Conservation (phyloP, 2,113 vertebrate genomes). For the Fregata magnificens region DNA sequence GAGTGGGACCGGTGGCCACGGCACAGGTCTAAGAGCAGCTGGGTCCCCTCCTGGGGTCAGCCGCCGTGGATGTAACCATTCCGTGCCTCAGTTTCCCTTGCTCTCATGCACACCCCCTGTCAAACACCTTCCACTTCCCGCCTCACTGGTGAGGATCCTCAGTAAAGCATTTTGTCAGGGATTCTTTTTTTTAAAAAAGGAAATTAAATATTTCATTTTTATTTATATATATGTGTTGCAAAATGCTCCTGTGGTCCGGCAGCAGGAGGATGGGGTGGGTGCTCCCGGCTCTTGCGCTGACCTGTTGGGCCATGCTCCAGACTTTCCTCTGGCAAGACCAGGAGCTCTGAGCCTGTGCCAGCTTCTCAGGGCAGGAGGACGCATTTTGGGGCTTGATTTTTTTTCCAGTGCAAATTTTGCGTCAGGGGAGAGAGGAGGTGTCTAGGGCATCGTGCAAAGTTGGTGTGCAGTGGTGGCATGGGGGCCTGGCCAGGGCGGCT, state of each 20-base stretch:
- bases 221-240: neutral
- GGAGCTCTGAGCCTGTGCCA: neutral
- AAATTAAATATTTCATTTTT: conserved; percentile 25
- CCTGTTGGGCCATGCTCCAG: neutral
- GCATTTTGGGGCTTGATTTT: neutral
- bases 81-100: neutral
- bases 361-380: neutral
- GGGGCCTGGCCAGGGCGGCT: fast-evolving
- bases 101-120: too few species aligned
- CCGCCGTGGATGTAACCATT: fast-evolving
- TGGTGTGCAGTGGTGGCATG: fast-evolving
- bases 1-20: neutral
- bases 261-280: neutral
- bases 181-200: neutral
- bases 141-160: neutral
- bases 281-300: neutral
- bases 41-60: neutral
- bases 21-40: neutral
- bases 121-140: neutral
- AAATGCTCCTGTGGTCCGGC: fast-evolving
- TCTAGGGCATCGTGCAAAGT: fast-evolving
- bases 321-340: fast-evolving
- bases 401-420: neutral
- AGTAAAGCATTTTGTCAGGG: neutral
- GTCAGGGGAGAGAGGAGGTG: neutral